These are phyloP conservation scores for Danionella dracula DNA, from an alignment of 2,797 vertebrate species.

Conservation along the genomic window DNA sequence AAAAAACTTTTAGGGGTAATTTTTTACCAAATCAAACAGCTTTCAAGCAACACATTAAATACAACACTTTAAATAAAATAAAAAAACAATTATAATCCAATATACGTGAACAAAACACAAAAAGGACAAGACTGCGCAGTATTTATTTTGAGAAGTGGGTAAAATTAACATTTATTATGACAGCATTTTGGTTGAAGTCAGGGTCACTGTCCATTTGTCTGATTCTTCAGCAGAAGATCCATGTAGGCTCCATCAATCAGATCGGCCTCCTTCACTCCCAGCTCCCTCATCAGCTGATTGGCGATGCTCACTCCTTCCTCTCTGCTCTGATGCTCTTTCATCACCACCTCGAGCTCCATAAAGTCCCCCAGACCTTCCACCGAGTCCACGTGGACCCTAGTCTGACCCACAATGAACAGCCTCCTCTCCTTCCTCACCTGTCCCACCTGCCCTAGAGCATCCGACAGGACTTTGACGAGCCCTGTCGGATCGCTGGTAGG, in stretches of 20 bases:
- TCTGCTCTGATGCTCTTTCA: conserved; percentile 66
- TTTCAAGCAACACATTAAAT: too few species aligned
- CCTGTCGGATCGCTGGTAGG: conserved; percentile 62
- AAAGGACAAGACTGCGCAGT: too few species aligned
- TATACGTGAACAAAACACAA: too few species aligned
- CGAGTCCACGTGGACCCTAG: conserved; percentile 61
- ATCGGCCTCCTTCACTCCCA: conserved; percentile 64
- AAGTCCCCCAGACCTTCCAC: conserved; percentile 73
- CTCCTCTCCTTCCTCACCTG: conserved; percentile 71
- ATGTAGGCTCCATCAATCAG: conserved; percentile 76
- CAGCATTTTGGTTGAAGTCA: neutral
- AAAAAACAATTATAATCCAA: too few species aligned
- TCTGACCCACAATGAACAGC: conserved; percentile 76
- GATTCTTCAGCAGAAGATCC: conserved; percentile 66
- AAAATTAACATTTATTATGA: neutral
- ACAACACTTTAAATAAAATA: too few species aligned
- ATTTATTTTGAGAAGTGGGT: neutral
- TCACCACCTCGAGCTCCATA: conserved; percentile 83
- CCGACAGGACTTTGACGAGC: conserved; percentile 67
- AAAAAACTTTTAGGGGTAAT: too few species aligned
- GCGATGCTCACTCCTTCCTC: conserved; percentile 72
- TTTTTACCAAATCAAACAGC: too few species aligned
- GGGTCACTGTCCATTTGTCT: conserved; percentile 25
- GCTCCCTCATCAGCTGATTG: conserved; percentile 64
- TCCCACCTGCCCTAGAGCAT: conserved; percentile 72